phyloP scores from a whole-genome alignment of 2,113 vertebrate genomes.

The Lepisosteus osseus region DNA sequence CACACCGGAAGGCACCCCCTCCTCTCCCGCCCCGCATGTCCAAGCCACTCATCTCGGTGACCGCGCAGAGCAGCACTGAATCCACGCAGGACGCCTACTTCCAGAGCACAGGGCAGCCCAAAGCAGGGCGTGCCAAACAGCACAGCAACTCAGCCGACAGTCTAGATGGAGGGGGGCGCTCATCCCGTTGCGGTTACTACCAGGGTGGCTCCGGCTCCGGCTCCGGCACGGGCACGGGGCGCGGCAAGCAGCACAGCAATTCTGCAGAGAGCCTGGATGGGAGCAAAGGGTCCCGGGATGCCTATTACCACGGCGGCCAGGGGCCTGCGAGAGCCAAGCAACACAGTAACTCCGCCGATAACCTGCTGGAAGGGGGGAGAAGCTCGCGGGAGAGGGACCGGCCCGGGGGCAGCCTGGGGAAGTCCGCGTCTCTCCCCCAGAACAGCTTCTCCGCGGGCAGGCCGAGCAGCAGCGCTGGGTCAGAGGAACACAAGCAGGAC shows the following conservation, averaged over 20 bases:
- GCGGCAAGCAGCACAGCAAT: constrained; percentile 63
- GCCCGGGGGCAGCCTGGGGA: constrained; percentile 59
- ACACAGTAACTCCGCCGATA: constrained; percentile 70
- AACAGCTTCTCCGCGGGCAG: constrained; percentile 79
- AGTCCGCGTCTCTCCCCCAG: constrained; percentile 66
- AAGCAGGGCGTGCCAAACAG: constrained; percentile 42
- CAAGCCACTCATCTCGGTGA: constrained; percentile 92
- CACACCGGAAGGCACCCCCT: constrained; percentile 93
- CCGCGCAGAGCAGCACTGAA: constrained; percentile 96
- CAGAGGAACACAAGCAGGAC: constrained; percentile 79
- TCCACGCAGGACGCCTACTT: constrained; percentile 92
- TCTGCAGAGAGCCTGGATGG: constrained; percentile 67
- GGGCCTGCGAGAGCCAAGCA: constrained; percentile 54
- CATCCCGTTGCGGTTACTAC: constrained; percentile 65
- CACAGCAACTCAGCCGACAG: constrained; percentile 71
- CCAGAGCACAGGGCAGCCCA: constrained; percentile 67
- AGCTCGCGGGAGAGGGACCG: constrained; percentile 50
- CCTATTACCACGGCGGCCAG: constrained; percentile 59
- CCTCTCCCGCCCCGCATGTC: constrained; percentile 93
- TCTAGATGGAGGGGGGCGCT: constrained; percentile 42
- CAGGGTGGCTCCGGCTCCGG: constrained; percentile 65
- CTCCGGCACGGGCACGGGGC: constrained; percentile 53
- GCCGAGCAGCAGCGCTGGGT: constrained; percentile 68
- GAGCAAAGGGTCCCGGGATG: constrained; percentile 44
- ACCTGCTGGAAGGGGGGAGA: constrained; percentile 62